Percentiles rank a stretch among this genome's conserved stretches.
Conservation (phyloP, 2,888 invertebrate genomes). For the Eupithecia subfuscata region DNA sequence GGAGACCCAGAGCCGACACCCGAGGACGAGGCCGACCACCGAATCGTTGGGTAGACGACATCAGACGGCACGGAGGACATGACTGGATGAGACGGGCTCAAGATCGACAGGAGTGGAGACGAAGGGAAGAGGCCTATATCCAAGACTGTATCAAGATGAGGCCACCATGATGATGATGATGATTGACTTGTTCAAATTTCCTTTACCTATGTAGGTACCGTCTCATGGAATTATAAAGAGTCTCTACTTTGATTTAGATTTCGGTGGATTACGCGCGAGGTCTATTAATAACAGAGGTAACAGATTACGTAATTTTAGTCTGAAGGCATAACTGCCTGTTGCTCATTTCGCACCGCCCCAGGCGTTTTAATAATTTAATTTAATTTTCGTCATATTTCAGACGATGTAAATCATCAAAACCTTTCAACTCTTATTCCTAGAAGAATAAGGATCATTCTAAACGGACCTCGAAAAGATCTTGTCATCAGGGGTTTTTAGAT, state of each 20-base stretch:
- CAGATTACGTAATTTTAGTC: not conserved
- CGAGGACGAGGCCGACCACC: no score
- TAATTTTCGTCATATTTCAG: conserved; percentile 4
- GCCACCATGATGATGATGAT: no score
- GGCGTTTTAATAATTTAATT: conserved; percentile 4
- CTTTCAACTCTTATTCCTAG: conserved; percentile 21
- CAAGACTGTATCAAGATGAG: no score
- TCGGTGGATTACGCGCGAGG: not conserved
- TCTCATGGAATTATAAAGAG: not conserved
- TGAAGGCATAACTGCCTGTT: not conserved
- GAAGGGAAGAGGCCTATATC: no score
- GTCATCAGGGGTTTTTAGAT: not conserved
- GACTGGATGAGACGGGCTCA: no score
- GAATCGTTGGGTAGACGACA: no score
- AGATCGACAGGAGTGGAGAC: no score
- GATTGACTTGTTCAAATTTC: no score
- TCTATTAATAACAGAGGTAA: not conserved
- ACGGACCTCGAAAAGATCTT: not conserved
- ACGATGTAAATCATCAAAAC: not conserved
- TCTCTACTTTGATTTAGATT: not conserved
- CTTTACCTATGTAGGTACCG: not conserved
- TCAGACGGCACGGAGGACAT: no score
- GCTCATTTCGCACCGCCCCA: not conserved
- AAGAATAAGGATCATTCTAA: conserved; percentile 13
- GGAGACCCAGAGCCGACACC: no score